Base-by-base conservation (phyloP, 1,140 invertebrate species). In the Pseudomyrmex gracilis region DNA sequence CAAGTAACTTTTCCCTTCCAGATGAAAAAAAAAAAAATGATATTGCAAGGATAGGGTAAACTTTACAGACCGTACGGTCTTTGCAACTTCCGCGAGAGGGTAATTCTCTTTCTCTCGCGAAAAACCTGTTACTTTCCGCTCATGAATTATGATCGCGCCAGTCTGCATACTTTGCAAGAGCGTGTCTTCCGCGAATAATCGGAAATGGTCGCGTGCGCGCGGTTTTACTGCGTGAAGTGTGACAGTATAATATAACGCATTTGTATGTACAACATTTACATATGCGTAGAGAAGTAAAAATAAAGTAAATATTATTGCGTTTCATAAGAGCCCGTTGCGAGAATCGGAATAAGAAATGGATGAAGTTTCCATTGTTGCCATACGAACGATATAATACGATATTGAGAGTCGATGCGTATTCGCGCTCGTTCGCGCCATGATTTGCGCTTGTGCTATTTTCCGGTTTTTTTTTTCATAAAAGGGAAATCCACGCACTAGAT, bases 381-480 rank as follows among this genome's bases (percentile, higher is more conserved):
- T 51, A 51, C 47, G 45, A n/a, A 8, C 3, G 58, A n/a, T 17
- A 7, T 13, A 7, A 51, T 20, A n/a, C 2, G 15, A n/a, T 63
- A 76, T 58, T 76, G 73, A 76, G 7, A 51, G 73, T 51, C 15
- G 73, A 61, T 4, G 5, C 20, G 5, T 34, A 34, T 13, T 17
- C 45, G 22, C 47, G 20, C 58, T 24, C 10, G 20, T 73, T 4
- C 4, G n/a, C 20, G 58, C 7, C 10, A 2, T 24, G 58, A 63
- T 58, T 45, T 76, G 58, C 73, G 73, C 73, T 76, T 76, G 58
- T 58, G 73, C 47, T 22, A 61, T 3, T 34, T 74, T 47, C 43
- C 49, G n/a, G 10, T 20, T 73, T 43, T 60, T 34, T 1, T 13
- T 7, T 34, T 34, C 4, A 12, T 53, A 76, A 76, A 63, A 24